Evolutionary conservation across 1,140 invertebrate species (phyloP), one percentile per base, ranked within the genome.

Genomic region (Drosophila hydei): DNA sequence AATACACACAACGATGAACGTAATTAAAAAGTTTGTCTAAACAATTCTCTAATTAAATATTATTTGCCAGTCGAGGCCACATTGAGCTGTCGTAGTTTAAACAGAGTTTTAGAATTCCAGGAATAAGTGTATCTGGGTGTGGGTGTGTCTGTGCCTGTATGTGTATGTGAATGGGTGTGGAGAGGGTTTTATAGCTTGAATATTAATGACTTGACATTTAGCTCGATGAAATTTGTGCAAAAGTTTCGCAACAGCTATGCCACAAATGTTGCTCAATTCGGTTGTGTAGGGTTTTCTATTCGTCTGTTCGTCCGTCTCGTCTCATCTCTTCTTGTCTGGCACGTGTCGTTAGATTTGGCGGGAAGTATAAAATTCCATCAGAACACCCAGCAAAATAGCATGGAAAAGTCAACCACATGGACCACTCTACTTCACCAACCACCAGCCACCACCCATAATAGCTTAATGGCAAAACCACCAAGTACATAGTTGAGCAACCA

Each of bases 1-100:
- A 33, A 55, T 23, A 38, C 14, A 18, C 19, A 45, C 27, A 55
- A 52, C 48, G 42, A 73, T 65, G 65, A 77, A 74, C 47, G 80
- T 80, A 85, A 85, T 85, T 85, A 85, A 87, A 87, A 87, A 88
- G 75, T 87, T 88, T 63, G 75, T 78, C 83, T 88, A 87, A 88
- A 87, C 81, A 87, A 83, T 88, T 87, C 83, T 87, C 68, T 78
- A 87, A 87, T 87, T 87, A 87, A 87, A 87, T 87, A 78, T 88
- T 78, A 88, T 83, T 79, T 70, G 79, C 52, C 45, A 61, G 59
- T 54, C 60, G n/a, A 42, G 65, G 38, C 52, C 72, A 58, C 52
- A 74, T 74, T 74, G 59, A 74, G 67, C 72, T 70, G 59, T 70
- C 14, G 36, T 38, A 45, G 48, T 51, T 23, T 3, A 63, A 43